These are phyloP conservation scores for Sebastes reedi DNA, from an alignment of 2,797 vertebrate genomes.

Conservation along the genomic window DNA sequence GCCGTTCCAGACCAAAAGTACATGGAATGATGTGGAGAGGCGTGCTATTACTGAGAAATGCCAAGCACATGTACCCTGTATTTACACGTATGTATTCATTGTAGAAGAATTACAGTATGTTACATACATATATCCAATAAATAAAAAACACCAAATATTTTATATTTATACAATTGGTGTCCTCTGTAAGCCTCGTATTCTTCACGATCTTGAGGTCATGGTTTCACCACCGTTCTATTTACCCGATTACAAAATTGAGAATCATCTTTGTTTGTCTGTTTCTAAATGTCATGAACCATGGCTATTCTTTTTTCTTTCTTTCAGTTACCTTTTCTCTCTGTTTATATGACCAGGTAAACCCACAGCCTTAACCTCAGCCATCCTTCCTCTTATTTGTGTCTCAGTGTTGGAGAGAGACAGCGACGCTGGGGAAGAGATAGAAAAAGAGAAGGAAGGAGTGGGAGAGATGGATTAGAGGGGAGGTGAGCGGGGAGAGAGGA, in stretches of 20 bases:
- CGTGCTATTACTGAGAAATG: not conserved
- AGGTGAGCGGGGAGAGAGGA: slow-evolving; percentile 16
- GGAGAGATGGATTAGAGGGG: slow-evolving; percentile 28
- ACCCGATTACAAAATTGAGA: not conserved
- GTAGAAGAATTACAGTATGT: not conserved
- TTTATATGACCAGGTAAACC: not conserved
- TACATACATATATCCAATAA: not conserved
- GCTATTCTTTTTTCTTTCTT: not conserved
- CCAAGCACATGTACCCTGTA: not conserved
- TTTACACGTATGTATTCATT: not conserved
- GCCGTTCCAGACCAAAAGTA: not conserved
- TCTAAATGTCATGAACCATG: not conserved
- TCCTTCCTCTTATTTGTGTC: not conserved
- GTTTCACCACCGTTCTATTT: not conserved
- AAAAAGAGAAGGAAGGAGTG: not conserved
- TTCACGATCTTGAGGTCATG: not conserved
- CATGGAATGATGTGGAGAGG: not conserved
- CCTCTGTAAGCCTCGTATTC: not conserved
- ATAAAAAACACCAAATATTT: no score
- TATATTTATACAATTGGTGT: not conserved
- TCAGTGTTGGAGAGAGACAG: not conserved
- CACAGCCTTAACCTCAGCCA: not conserved
- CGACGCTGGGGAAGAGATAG: not conserved
- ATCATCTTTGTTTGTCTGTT: not conserved
- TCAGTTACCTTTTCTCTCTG: not conserved